A percentile compares a stretch with the other conserved stretches of the same genome.
phyloP scores from a whole-genome alignment of 1,140 invertebrate genomes.

The Aleiodes sp. region DNA sequence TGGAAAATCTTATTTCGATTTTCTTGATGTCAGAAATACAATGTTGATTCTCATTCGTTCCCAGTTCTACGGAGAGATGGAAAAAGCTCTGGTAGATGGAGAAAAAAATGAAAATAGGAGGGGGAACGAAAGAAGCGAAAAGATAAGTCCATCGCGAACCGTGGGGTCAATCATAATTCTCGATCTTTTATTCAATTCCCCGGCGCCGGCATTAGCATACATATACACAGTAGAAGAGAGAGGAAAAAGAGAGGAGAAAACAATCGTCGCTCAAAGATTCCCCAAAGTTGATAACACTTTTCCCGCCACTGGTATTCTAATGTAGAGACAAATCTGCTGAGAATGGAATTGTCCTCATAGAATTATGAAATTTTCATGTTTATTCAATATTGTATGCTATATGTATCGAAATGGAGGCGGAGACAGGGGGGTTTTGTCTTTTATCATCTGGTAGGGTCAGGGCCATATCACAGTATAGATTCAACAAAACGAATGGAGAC shows the following conservation, averaged over 20 bases:
- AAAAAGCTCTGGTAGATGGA: background rate
- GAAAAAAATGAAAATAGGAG: background rate
- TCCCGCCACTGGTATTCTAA: constrained; percentile 34
- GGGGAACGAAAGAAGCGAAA: constrained; percentile 25
- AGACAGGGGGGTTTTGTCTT: background rate
- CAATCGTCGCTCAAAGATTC: constrained; percentile 48
- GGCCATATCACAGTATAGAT: background rate
- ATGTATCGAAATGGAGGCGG: background rate
- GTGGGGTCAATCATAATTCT: constrained; percentile 57
- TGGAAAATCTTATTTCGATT: constrained; percentile 22
- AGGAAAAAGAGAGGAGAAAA: constrained; percentile 42
- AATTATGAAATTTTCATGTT: constrained; percentile 65
- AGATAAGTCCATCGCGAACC: constrained; percentile 32
- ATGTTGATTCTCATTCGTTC: background rate
- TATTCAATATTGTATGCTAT: constrained; percentile 60
- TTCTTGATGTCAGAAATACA: constrained; percentile 4
- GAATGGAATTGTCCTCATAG: constrained; percentile 54
- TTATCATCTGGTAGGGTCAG: constrained; percentile 30
- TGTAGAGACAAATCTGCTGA: background rate
- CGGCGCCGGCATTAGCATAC: constrained; percentile 58
- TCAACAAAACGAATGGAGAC: background rate
- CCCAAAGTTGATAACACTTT: constrained; percentile 42
- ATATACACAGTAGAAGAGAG: constrained; percentile 45
- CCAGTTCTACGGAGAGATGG: background rate
- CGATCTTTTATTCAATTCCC: constrained; percentile 65